Conservation (phyloP, 2,113 vertebrate genomes). For the Clupea harengus region DNA sequence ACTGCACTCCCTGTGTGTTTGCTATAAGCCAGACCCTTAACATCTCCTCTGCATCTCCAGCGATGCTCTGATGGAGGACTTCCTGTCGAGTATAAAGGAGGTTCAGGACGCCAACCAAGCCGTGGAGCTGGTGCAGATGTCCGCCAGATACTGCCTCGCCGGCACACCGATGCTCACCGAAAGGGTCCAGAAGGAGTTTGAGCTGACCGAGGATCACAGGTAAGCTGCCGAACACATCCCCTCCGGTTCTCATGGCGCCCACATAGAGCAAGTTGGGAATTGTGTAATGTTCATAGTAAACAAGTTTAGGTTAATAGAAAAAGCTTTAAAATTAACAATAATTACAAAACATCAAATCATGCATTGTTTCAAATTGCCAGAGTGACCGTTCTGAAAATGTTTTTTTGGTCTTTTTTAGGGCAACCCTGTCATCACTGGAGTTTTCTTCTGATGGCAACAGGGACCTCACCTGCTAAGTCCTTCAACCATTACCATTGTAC, state of each 20-base stretch:
- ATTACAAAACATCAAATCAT: no score
- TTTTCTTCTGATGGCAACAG: not conserved
- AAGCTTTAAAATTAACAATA: no score
- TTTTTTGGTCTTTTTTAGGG: not conserved
- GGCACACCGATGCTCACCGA: constrained; percentile 64
- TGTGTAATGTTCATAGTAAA: not conserved
- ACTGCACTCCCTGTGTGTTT: not conserved
- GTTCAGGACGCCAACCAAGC: constrained; percentile 62
- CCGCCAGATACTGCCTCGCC: constrained; percentile 73
- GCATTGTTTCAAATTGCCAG: not conserved
- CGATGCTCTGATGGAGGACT: constrained; percentile 68
- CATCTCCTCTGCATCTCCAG: constrained; percentile 59
- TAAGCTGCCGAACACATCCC: constrained; percentile 58
- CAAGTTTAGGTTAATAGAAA: no score
- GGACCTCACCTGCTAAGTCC: not conserved
- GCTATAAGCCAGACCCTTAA: not conserved
- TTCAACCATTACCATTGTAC: not conserved
- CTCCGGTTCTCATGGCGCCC: not conserved
- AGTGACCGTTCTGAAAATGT: not conserved
- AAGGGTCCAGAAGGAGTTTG: constrained; percentile 64
- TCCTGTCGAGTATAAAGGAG: constrained; percentile 69
- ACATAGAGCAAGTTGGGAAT: not conserved
- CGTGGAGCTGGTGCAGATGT: constrained; percentile 80
- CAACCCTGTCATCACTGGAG: not conserved
- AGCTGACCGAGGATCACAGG: constrained; percentile 75